Evolutionary conservation across 2,113 vertebrate species (phyloP).

Genomic region (Nothobranchius furzeri): DNA sequence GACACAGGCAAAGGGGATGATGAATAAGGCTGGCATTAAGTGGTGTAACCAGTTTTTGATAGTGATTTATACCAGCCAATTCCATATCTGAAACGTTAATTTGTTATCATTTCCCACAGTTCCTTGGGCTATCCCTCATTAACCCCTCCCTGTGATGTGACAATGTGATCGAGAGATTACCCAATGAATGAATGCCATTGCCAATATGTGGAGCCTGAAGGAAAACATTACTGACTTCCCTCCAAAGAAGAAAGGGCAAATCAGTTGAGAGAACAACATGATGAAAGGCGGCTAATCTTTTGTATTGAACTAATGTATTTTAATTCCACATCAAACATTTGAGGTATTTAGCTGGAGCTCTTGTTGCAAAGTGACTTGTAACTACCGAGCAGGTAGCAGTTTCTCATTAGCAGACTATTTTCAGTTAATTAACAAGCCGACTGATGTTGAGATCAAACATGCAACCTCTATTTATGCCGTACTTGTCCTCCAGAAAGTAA

Average conservation of each 20-base stretch:
- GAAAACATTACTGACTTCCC: constrained; percentile 21
- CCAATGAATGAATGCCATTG: constrained; percentile 52
- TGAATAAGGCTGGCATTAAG: constrained; percentile 75
- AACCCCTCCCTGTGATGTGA: constrained; percentile 63
- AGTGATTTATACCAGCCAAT: constrained; percentile 78
- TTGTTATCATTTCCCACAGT: constrained; percentile 79
- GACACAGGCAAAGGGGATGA: constrained; percentile 62
- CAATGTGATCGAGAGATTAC: constrained; percentile 67
- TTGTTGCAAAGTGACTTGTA: constrained; percentile 21
- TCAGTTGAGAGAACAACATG: constrained; percentile 36
- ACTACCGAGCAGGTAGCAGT: constrained; percentile 43
- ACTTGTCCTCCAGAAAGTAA: constrained; percentile 23
- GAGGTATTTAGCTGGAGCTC: constrained; percentile 15
- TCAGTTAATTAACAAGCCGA: constrained; percentile 34
- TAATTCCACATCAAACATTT: constrained; percentile 43
- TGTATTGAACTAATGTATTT: constrained; percentile 34
- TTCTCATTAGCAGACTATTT: constrained; percentile 22
- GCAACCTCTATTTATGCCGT: constrained; percentile 28
- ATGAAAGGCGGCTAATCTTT: constrained; percentile 31
- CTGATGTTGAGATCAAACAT: constrained; percentile 16
- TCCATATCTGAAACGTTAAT: constrained; percentile 78
- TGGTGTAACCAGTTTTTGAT: constrained; percentile 74
- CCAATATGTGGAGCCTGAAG: constrained; percentile 21
- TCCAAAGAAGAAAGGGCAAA: constrained; percentile 24
- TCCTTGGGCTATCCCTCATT: constrained; percentile 76